Conservation (phyloP, 2,797 vertebrate genomes). For the Microhierax caerulescens region DNA sequence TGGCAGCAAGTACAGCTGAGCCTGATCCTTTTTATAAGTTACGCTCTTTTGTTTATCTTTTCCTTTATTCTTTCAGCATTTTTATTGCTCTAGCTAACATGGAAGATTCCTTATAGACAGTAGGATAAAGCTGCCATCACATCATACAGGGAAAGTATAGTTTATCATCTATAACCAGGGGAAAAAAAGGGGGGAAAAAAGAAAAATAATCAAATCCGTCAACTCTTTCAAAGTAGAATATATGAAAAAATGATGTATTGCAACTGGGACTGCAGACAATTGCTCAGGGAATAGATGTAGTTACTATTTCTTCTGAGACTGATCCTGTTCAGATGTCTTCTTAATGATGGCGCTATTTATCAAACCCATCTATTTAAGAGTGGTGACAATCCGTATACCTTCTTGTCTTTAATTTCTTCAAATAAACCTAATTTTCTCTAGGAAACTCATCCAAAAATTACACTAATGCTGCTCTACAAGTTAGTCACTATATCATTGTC, state of each 20-base stretch:
- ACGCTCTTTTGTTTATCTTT: not conserved
- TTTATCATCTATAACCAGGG: not conserved
- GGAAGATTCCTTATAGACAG: not conserved
- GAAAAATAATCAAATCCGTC: not conserved
- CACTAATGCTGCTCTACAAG: not conserved
- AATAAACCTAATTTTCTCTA: not conserved
- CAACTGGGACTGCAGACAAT: not conserved
- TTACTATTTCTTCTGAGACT: not conserved
- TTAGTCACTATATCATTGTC: not conserved
- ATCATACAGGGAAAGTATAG: not conserved
- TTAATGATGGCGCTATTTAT: not conserved
- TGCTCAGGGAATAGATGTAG: not conserved
- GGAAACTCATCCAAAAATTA: not conserved
- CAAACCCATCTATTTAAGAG: not conserved
- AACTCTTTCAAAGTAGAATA: not conserved
- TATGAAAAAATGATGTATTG: not conserved
- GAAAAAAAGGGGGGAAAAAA: not conserved
- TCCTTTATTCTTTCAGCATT: not conserved
- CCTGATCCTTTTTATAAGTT: not conserved
- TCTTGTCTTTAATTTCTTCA: not conserved
- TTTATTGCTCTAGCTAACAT: not conserved
- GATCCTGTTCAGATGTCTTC: not conserved
- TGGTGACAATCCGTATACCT: not conserved
- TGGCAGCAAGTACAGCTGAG: not conserved
- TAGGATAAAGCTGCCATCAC: not conserved